Conservation (phyloP, 2,113 vertebrate species). For the Perca flavescens region DNA sequence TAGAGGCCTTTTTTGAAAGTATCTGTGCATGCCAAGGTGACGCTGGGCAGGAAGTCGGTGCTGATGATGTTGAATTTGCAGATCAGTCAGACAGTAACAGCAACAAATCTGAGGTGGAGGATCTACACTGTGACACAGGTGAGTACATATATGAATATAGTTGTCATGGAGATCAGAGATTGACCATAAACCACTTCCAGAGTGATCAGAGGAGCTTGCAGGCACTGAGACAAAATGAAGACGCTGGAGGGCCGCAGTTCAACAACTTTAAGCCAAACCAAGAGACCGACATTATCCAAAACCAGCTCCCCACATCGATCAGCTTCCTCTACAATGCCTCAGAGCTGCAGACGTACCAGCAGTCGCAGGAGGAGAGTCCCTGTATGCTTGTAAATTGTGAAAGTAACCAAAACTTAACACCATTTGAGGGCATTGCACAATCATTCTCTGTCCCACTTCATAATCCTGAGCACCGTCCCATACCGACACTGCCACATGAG, state of each 20-base stretch:
- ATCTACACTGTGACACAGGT: neutral
- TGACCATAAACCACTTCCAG: neutral
- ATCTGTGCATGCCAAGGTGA: constrained; percentile 56
- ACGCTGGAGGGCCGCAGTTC: constrained; percentile 13
- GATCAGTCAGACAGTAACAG: constrained; percentile 27
- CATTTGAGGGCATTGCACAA: constrained; percentile 84
- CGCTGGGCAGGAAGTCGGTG: constrained; percentile 5
- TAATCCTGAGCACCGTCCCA: constrained; percentile 38
- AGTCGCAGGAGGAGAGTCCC: constrained; percentile 15
- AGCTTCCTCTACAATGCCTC: constrained; percentile 11
- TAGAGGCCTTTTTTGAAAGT: constrained; percentile 63
- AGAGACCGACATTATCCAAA: constrained; percentile 7
- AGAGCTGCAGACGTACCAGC: constrained; percentile 38
- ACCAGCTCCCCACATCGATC: constrained; percentile 12
- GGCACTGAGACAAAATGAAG: neutral
- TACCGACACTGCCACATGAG: constrained; percentile 76
- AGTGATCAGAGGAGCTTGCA: constrained; percentile 16
- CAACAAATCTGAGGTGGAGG: constrained; percentile 23
- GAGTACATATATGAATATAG: constrained; percentile 29
- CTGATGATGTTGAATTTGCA: constrained; percentile 32
- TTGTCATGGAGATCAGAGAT: constrained; percentile 30
- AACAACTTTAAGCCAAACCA: constrained; percentile 7
- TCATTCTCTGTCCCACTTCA: constrained; percentile 76
- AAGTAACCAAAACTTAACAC: constrained; percentile 35
- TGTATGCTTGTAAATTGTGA: constrained; percentile 39